Conservation (phyloP, 2,888 invertebrate genomes). For the Epirrhoe tristata region DNA sequence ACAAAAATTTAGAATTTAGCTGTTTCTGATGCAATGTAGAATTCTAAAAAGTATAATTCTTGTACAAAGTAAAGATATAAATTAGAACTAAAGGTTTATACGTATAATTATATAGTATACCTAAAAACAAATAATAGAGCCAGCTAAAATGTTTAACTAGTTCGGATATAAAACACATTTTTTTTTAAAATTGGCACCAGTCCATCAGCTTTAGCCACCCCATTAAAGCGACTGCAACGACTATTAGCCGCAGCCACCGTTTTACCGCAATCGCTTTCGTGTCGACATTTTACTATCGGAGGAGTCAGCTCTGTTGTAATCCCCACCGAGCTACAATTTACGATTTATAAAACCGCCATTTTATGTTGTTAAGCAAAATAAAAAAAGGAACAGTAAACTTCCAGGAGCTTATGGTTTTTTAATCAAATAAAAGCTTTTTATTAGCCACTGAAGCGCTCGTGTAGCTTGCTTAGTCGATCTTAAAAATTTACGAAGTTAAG, state of each 20-base stretch:
- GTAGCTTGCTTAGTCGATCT: background rate
- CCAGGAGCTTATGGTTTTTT: constrained; percentile 47
- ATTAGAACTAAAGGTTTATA: too few relatives aligned
- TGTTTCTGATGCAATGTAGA: too few relatives aligned
- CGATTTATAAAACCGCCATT: constrained; percentile 72
- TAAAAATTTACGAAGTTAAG: too few relatives aligned
- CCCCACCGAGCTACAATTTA: constrained; percentile 75
- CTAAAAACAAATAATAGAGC: background rate
- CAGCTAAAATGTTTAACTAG: background rate
- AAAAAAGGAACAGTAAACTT: constrained; percentile 65
- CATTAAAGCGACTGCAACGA: constrained; percentile 62
- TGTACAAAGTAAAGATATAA: too few relatives aligned
- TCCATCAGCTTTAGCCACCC: constrained; percentile 64
- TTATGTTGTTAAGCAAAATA: constrained; percentile 59
- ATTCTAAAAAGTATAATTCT: too few relatives aligned
- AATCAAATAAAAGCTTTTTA: background rate
- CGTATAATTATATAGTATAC: background rate
- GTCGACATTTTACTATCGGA: constrained; percentile 82
- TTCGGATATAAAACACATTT: constrained; percentile 31
- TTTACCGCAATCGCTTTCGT: constrained; percentile 73
- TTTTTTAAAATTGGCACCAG: constrained; percentile 56
- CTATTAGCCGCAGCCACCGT: constrained; percentile 63
- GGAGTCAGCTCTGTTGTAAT: constrained; percentile 77
- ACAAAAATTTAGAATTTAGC: too few relatives aligned
- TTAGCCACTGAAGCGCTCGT: background rate